Evolutionary conservation across 1,140 invertebrate species (phyloP).

Genomic region (Carposina sasakii): DNA sequence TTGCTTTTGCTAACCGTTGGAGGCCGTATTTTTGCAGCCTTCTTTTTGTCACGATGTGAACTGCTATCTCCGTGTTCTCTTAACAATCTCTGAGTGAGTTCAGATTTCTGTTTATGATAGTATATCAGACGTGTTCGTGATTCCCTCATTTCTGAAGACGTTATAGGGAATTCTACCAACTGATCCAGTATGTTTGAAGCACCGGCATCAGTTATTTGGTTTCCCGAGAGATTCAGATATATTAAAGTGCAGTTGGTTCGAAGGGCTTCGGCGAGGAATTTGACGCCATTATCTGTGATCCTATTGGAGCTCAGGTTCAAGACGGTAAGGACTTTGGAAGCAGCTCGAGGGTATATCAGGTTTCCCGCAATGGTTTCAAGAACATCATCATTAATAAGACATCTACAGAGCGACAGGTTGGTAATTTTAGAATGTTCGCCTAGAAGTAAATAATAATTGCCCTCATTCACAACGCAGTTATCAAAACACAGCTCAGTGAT

Average conservation of each 20-base stretch:
- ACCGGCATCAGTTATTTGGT: conserved; percentile 42
- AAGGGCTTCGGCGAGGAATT: conserved; percentile 32
- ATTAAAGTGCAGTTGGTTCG: conserved; percentile 38
- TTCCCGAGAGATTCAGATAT: conserved; percentile 47
- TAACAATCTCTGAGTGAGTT: conserved; percentile 21
- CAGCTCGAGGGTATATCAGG: conserved; percentile 30
- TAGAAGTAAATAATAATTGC: conserved; percentile 40
- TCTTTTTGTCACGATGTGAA: conserved; percentile 31
- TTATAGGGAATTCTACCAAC: conserved; percentile 34
- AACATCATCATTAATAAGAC: conserved; percentile 38
- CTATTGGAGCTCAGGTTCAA: conserved; percentile 47
- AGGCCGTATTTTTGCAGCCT: conserved; percentile 16
- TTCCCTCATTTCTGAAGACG: conserved; percentile 27
- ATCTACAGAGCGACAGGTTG: conserved; percentile 40
- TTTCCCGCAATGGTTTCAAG: conserved; percentile 29
- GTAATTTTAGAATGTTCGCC: conserved; percentile 24
- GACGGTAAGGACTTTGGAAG: conserved; percentile 33
- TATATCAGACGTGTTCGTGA: conserved; percentile 26
- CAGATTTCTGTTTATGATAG: conserved; percentile 36
- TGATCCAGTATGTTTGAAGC: conserved; percentile 27
- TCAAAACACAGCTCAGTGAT: conserved; percentile 35
- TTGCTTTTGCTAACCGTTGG: conserved; percentile 17
- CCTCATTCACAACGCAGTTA: conserved; percentile 29
- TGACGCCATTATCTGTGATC: conserved; percentile 45
- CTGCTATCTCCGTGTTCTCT: conserved; percentile 30